A percentile compares a stretch with the other conserved stretches of the same genome.
These are phyloP conservation scores for Cossypha dichroa DNA, from an alignment of 2,797 vertebrate species.

Conservation along the genomic window DNA sequence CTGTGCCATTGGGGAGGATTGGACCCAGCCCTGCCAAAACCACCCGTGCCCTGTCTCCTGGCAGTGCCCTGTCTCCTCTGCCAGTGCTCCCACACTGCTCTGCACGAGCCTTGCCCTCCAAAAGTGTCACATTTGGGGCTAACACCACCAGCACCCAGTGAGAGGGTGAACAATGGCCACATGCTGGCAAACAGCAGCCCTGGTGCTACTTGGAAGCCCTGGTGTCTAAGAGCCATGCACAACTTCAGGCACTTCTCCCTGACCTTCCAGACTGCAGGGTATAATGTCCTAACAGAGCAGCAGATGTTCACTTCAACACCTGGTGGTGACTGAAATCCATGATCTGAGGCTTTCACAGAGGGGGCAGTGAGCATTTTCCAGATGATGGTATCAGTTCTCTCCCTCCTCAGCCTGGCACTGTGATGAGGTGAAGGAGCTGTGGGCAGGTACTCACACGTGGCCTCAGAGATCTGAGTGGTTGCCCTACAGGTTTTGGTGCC, in stretches of 20 bases:
- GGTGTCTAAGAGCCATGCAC: background rate
- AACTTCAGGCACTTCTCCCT: background rate
- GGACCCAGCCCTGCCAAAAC: background rate
- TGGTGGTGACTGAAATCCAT: background rate
- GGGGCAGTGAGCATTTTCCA: background rate
- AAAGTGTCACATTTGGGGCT: background rate
- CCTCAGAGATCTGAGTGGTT: fast-evolving
- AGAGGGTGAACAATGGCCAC: background rate
- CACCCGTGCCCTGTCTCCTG: fast-evolving
- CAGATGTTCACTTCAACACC: background rate
- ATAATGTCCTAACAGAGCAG: too few relatives aligned
- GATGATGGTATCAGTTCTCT: background rate
- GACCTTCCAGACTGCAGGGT: background rate
- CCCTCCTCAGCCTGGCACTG: background rate
- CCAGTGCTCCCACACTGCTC: fast-evolving
- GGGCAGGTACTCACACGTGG: fast-evolving
- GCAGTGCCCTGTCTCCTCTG: background rate
- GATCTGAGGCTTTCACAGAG: background rate
- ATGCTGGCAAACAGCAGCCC: background rate
- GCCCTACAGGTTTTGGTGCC: background rate
- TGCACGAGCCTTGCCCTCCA: background rate
- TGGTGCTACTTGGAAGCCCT: background rate
- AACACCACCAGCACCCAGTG: too few relatives aligned
- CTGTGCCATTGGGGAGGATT: fast-evolving
- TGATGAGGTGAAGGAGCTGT: fast-evolving